Evolutionary conservation across 2,113 vertebrate genomes (phyloP), one percentile per base, ranked within the genome.

Genomic region (Corythoichthys haematopterus): DNA sequence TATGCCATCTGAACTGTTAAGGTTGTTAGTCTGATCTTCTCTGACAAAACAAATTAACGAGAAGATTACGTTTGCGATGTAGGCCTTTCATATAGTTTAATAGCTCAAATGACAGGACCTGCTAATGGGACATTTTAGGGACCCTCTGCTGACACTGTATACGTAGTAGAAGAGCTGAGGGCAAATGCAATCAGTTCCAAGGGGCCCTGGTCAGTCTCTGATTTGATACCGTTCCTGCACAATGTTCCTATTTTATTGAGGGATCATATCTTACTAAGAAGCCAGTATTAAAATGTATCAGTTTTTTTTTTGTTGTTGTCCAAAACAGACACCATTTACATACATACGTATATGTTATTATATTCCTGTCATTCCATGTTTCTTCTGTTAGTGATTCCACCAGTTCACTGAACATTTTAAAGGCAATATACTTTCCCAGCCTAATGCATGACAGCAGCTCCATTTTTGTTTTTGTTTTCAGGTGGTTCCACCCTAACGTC

Each of bases 401-500:
- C 28, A 55, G 16, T n/a, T 2, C 50, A 15, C 47, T 33, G 11
- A 12, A 11, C 28, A 33, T 4, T 2, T 14, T 50, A 55, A 55
- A 36, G 33, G 55, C 5, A 36, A 14, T 35, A 35, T 7, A 56
- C 33, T 13, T 28, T 56, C 1, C 33, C 28, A 50, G 14, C 11
- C 4, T 56, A 0, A 56, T 56, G 55, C 55, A 13, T 56, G 55
- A 36, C 28, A 57, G 55, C 12, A 57, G 33, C 33, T 57, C 33
- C 2, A 13, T 15, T 57, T 43, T 60, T 2, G 0, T 40, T 46
- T 65, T 40, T 35, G 6, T 67, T 15, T 78, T 36, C 50, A 95
- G 94, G 93, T 96, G 95, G 94, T 95, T 95, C 87, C 95, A 96
- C 70, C 94, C 94, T 75, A 95, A 95, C 89, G 91, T 96, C 88